A percentile compares a stretch with the other conserved stretches of the same genome.
Evolutionary conservation across 2,113 vertebrate genomes (phyloP).

Genomic region (Rousettus leschenaultii): DNA sequence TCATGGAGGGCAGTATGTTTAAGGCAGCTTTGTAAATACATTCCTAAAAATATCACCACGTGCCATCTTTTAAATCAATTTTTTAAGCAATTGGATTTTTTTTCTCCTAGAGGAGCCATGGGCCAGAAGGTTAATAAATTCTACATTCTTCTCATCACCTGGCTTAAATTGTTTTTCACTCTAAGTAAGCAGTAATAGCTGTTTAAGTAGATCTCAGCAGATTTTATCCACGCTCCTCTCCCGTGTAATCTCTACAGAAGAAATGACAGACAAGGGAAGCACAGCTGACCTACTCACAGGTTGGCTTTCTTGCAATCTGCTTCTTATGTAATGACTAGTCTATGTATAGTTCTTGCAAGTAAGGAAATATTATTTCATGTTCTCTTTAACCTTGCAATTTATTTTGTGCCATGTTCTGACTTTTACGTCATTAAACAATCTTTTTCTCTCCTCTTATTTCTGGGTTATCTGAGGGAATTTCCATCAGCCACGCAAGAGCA

Average conservation of each 20-base stretch:
- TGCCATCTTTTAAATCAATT: background rate
- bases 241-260: background rate
- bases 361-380: background rate
- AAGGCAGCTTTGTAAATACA: background rate
- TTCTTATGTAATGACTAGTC: background rate
- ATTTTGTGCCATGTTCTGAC: background rate
- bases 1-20: background rate
- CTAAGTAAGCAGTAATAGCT: background rate
- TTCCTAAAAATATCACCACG: background rate
- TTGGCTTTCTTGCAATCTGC: background rate
- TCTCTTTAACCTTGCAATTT: background rate
- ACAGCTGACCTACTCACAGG: accelerated
- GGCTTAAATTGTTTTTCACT: background rate
- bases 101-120: background rate
- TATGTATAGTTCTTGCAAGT: background rate
- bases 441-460: background rate
- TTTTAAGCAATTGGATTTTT: background rate
- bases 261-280: background rate
- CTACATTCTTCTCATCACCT: background rate
- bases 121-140: conserved; percentile 9
- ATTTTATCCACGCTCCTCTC: background rate
- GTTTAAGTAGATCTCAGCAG: background rate
- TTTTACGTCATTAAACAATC: background rate
- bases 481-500: background rate
- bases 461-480: background rate